Base-by-base conservation (phyloP, 2,113 vertebrate genomes). In the Oryzias javanicus region DNA sequence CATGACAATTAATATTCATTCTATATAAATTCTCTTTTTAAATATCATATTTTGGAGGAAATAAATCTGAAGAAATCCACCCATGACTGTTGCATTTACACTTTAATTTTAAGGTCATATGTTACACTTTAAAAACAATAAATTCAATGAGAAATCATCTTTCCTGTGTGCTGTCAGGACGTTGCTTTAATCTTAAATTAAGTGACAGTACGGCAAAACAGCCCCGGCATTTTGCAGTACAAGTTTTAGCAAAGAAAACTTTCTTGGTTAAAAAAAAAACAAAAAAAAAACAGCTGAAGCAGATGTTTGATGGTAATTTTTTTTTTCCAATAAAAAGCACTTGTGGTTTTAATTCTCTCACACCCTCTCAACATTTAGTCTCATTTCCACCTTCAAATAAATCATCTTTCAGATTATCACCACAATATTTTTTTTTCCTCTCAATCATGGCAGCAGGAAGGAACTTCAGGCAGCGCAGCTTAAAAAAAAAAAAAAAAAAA, bases 201-300 rank as follows among this genome's bases (percentile, higher is more conserved):
- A 75, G 74, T 75, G 67, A 86, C 86, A 78, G 67, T 79, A 88
- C 82, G 78, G 81, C 59, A 87, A 86, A 88, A 81, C 68, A 85
- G 74, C 72, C 68, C 76, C 72, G 74, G 79, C 70, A 63, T 80
- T 76, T 79, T 59, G 82, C 53, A 58, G 71, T 74, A 78, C 82
- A 74, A 80, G 80, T 72, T 77, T 67, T 59, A 78, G 84, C 81
- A 84, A 84, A 88, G 61, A 79, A 86, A 83, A 80, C 79, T 55
- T 69, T 53, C 65, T 78, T 55, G 82, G 70, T 76, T n/a, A n/a
- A n/a, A n/a, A n/a, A n/a, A n/a, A n/a, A n/a, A n/a, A n/a, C n/a
- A n/a, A n/a, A n/a, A n/a, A 67, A 65, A 66, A 74, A 68, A 75
- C 60, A 50, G 48, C 46, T 57, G 53, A 56, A 79, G 66, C 49